Evolutionary conservation across 2,888 invertebrate species (phyloP), one percentile per base, ranked within the genome.

Genomic region (Dexiosoma caninum): DNA sequence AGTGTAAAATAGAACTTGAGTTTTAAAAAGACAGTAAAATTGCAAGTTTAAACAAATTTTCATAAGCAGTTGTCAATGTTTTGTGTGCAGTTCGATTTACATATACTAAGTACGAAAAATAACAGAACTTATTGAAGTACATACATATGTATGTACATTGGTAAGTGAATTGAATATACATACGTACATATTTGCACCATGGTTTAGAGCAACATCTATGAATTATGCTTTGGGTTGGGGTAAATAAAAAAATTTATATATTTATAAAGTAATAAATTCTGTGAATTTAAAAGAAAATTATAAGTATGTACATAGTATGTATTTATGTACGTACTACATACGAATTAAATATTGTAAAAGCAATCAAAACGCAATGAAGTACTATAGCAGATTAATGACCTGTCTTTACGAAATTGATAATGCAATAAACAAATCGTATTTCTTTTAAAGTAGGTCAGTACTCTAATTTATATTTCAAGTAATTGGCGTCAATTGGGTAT

Each of bases 371-470:
- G 19, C n/a, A 66, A 44, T 16, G 14, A 64, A 67, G 9, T 49
- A 42, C 6, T 67, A 23, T 6, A n/a, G n/a, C 16, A 51, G 67
- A 72, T 74, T 77, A 74, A 72, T 81, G 81, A 81, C 80, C 77
- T 72, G 80, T 57, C 67, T 77, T 67, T 49, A 67, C 30, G 67
- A 72, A 72, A 76, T 55, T 80, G 81, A 81, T 72, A 77, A 80
- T 64, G 62, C 57, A 69, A 70, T 74, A 76, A 71, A 53, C 66
- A 80, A 66, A 42, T 74, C 16, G 53, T 46, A 55, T 59, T 49
- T 67, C 40, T 59, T 35, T 19, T 66, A 81, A n/a, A 74, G 35
- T 81, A 69, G 81, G 77, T 81, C 77, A 81, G 55, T 64, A 53
- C 21, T 55, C 10, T 30, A 30, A 46, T 44, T 67, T 49, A 49